A percentile compares a stretch with the other conserved stretches of the same genome.
phyloP scores from a whole-genome alignment of 2,113 vertebrate species.

The Mastomys natalensis region DNA sequence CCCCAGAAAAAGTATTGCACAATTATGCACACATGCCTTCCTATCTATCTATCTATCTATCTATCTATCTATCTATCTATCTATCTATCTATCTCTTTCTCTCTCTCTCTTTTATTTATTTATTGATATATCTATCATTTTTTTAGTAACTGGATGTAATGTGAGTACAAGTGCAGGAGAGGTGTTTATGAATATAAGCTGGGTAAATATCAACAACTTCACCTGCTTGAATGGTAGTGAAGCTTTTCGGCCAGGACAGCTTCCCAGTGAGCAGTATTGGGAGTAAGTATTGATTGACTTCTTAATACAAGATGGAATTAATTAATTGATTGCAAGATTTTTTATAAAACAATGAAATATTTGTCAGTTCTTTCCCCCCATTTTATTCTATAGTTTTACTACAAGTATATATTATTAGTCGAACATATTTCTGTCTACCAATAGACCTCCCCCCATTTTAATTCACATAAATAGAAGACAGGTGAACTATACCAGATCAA shows the following conservation, averaged over 20 bases:
- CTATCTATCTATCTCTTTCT: conserved; percentile 31
- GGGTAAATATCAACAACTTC: conserved; percentile 81
- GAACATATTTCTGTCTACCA: neutral
- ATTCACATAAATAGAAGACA: neutral
- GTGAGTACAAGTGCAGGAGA: neutral
- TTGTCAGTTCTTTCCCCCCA: neutral
- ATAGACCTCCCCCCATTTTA: neutral
- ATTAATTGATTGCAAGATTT: no score
- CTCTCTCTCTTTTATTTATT: neutral
- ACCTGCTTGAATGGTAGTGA: conserved; percentile 86
- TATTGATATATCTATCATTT: conserved; percentile 56
- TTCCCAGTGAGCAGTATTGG: conserved; percentile 95
- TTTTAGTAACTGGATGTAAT: conserved; percentile 87
- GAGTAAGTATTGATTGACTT: conserved; percentile 89
- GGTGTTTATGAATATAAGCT: conserved; percentile 81
- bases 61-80: conserved; percentile 45
- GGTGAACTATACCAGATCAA: neutral
- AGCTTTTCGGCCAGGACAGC: conserved; percentile 84
- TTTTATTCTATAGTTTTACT: neutral
- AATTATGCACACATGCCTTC: conserved; percentile 34
- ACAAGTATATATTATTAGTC: neutral
- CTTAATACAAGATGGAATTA: no score
- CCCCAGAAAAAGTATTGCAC: conserved; percentile 4
- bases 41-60: neutral
- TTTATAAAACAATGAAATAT: no score